These are phyloP conservation scores for Yasuhikotakia modesta DNA, from an alignment of 2,797 vertebrate species.

Conservation along the genomic window DNA sequence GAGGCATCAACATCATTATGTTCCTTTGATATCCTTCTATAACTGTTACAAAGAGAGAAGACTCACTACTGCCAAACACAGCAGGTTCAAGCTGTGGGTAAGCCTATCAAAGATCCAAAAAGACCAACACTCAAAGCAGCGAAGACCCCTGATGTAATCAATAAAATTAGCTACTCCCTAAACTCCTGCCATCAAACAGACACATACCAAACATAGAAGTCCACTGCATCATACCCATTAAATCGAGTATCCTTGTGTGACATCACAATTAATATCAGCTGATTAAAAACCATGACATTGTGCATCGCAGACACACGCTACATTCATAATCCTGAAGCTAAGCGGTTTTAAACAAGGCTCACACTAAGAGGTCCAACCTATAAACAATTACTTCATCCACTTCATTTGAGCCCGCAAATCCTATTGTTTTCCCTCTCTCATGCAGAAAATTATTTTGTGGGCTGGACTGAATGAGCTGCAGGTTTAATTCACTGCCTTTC, in stretches of 20 bases:
- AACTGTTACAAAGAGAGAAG: slow-evolving; percentile 64
- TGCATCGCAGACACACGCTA: slow-evolving; percentile 42
- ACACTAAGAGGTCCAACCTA: slow-evolving; percentile 48
- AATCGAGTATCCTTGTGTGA: slow-evolving; percentile 8
- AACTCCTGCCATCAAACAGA: slow-evolving; percentile 22
- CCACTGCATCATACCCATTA: neutral
- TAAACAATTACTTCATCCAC: slow-evolving; percentile 53
- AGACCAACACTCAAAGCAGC: slow-evolving; percentile 50
- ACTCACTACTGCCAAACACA: slow-evolving; percentile 38
- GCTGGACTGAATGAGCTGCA: slow-evolving; percentile 46
- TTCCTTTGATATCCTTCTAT: slow-evolving; percentile 72
- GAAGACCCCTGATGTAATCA: slow-evolving; percentile 37
- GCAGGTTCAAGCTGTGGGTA: slow-evolving; percentile 58
- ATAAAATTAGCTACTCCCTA: slow-evolving; percentile 17
- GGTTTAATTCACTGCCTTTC: slow-evolving; percentile 51
- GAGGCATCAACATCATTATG: slow-evolving; percentile 73
- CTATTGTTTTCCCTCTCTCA: slow-evolving; percentile 60
- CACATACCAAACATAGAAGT: neutral
- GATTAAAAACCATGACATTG: slow-evolving; percentile 31
- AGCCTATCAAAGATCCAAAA: slow-evolving; percentile 47
- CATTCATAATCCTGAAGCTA: slow-evolving; percentile 28
- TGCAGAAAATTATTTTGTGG: slow-evolving; percentile 63
- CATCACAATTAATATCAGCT: neutral
- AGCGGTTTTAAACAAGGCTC: slow-evolving; percentile 45
- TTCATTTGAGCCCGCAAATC: slow-evolving; percentile 50